A percentile compares a stretch with the other conserved stretches of the same genome.
phyloP scores from a whole-genome alignment of 2,113 vertebrate species.

The Ellobius talpinus region DNA sequence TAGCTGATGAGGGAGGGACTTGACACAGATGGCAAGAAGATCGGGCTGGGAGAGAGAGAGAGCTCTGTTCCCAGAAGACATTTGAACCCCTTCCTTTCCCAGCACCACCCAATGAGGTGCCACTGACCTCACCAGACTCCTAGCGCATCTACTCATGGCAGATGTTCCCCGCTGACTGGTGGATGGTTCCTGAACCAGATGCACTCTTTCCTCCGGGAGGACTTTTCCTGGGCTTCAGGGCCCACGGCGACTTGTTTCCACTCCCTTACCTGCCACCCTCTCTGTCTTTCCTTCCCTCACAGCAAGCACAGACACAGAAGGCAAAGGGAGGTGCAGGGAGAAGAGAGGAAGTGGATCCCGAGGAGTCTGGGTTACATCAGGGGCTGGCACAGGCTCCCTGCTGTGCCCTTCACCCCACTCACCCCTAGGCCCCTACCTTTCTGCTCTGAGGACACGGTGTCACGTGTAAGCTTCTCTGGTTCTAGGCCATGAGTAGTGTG shows the following conservation, averaged over 20 bases:
- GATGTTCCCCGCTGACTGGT: background rate
- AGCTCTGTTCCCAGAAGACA: background rate
- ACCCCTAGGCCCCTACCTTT: background rate
- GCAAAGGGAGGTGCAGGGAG: background rate
- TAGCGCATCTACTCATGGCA: rapidly evolving
- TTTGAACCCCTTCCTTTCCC: background rate
- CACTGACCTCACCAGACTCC: background rate
- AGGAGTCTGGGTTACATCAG: rapidly evolving
- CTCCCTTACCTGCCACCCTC: background rate
- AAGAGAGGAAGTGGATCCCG: background rate
- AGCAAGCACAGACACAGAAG: background rate
- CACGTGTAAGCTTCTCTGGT: background rate
- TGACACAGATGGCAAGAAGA: constrained; percentile 33
- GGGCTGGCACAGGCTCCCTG: background rate
- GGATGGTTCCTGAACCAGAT: background rate
- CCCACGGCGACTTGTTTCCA: background rate
- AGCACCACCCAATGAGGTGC: rapidly evolving
- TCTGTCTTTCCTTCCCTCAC: background rate
- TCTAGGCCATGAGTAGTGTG: rapidly evolving
- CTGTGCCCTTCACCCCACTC: rapidly evolving
- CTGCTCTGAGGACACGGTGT: background rate
- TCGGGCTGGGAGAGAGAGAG: background rate
- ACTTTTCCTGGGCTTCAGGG: too few relatives aligned
- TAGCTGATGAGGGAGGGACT: constrained; percentile 73
- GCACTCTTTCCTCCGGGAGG: background rate